Evolutionary conservation across 2,113 vertebrate species (phyloP), one percentile per base, ranked within the genome.

Genomic region (Ageneiosus marmoratus): DNA sequence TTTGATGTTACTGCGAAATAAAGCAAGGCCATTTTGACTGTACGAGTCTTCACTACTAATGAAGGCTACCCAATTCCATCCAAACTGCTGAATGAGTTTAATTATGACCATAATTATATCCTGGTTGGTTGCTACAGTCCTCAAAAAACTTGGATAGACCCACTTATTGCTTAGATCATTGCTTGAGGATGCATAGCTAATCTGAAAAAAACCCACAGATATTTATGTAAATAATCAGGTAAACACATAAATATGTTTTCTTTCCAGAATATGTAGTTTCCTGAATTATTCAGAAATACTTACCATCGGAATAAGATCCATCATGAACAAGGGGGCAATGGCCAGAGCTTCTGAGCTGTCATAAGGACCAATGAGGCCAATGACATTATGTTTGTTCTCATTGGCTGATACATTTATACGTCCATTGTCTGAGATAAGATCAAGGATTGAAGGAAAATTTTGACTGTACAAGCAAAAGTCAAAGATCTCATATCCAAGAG

Each of bases 11-110:
- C 88, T 51, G 0, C 89, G 77, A 85, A 97, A 92, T 0, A 91
- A 76, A 0, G 87, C 74, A 0, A 88, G 24, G 0, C 92, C 91
- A 0, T 91, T 85, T 8, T 32, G 88, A 34, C 96, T 93, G 0
- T 94, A 96, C 51, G 82, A 51, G 0, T 93, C 86, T 0, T 93
- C 67, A 0, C 92, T 93, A 82, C 93, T 88, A 0, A 97, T 89
- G 50, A 95, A 87, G 0, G 92, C 93, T 1, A 97, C 91, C 96
- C 96, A 98, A 0, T 85, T 90, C 96, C 96, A 98, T 0, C 86
- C 16, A 0, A 96, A 97, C 0, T 16, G 80, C 80, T 82, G 82
- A 76, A 96, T 65, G 80, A 97, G 88, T 2, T 65, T 83, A 58
- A 94, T 56, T 7, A 96, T 90, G 27, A 91, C 87, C 16, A 94